Conservation (phyloP, 2,888 invertebrate species). For the Coelogynopora nodosa region DNA sequence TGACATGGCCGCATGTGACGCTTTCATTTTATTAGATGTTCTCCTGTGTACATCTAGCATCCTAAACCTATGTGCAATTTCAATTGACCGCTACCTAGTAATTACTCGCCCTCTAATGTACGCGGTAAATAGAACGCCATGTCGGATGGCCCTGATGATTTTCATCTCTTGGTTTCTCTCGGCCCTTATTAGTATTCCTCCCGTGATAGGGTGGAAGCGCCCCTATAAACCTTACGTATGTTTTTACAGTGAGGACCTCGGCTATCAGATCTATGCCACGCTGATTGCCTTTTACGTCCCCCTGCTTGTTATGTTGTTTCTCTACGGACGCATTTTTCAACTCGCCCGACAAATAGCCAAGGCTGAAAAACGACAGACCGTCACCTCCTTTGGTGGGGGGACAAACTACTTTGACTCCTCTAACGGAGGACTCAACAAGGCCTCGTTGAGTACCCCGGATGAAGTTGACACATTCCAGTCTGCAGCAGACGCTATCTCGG, state of each 20-base stretch:
- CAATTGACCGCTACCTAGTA: constrained; percentile 56
- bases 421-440: neutral
- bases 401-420: neutral
- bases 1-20: constrained; percentile 53
- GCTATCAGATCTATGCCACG: constrained; percentile 55
- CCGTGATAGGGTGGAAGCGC: constrained; percentile 54
- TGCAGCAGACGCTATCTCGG: neutral
- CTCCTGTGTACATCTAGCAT: constrained; percentile 58
- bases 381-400: neutral
- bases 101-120: constrained; percentile 56
- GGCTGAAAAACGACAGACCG: constrained; percentile 15
- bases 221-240: constrained; percentile 47
- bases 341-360: constrained; percentile 42
- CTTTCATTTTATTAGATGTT: constrained; percentile 59
- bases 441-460: neutral
- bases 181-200: constrained; percentile 54
- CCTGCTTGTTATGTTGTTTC: constrained; percentile 52
- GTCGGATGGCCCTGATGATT: constrained; percentile 54
- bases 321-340: constrained; percentile 53
- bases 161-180: constrained; percentile 54
- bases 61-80: constrained; percentile 57
- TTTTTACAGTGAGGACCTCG: constrained; percentile 50
- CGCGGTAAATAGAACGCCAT: constrained; percentile 63
- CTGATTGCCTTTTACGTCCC: constrained; percentile 54
- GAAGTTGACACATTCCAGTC: neutral